These are phyloP conservation scores for Panzeria rudis DNA, from an alignment of 2,888 invertebrate species.

Conservation along the genomic window DNA sequence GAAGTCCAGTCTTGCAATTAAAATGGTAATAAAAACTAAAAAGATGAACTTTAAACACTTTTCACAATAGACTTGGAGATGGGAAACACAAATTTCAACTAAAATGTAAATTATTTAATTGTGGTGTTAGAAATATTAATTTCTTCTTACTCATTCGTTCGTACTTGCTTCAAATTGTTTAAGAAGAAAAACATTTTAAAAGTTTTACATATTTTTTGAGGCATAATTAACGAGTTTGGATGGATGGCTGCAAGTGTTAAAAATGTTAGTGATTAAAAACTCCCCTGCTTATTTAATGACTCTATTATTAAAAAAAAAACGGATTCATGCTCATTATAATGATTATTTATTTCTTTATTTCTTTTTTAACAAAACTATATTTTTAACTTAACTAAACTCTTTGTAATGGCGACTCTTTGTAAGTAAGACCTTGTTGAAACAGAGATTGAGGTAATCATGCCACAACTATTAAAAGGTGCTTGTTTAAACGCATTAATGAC, in stretches of 20 bases:
- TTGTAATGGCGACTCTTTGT: background rate
- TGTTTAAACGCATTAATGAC: constrained; percentile 64
- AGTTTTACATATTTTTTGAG: constrained; percentile 9
- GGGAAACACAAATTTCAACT: constrained; percentile 30
- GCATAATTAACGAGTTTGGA: constrained; percentile 37
- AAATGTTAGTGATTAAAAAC: constrained; percentile 17
- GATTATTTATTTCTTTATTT: constrained; percentile 5
- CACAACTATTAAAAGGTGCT: constrained; percentile 51
- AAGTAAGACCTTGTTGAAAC: constrained; percentile 2
- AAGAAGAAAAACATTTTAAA: constrained; percentile 25
- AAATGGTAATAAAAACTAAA: constrained; percentile 42
- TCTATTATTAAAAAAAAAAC: constrained; percentile 53
- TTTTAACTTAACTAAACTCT: background rate
- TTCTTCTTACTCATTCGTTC: constrained; percentile 23
- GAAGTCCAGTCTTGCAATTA: constrained; percentile 21
- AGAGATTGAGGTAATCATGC: constrained; percentile 26
- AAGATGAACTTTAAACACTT: constrained; percentile 42
- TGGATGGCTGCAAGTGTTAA: background rate
- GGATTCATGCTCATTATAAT: constrained; percentile 20
- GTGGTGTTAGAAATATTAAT: constrained; percentile 71
- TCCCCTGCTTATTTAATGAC: constrained; percentile 56
- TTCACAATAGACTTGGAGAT: background rate
- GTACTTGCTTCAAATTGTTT: constrained; percentile 2
- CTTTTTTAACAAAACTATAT: background rate
- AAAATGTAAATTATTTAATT: constrained; percentile 66